Evolutionary conservation across 2,888 invertebrate species (phyloP), one percentile per base, ranked within the genome.

Genomic region (Pammene aurita): DNA sequence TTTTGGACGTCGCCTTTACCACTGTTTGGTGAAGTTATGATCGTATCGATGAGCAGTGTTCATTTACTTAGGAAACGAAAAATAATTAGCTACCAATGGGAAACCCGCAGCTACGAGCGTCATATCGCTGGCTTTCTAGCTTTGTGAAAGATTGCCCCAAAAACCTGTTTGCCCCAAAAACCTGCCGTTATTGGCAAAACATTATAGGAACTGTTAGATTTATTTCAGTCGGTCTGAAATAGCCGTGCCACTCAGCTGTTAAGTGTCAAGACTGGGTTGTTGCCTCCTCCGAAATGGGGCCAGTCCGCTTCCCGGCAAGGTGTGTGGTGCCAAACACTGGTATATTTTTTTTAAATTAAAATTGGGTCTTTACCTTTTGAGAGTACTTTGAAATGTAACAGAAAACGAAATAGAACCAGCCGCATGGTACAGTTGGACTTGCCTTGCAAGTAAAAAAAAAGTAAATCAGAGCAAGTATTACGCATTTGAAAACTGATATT

Each of bases 191-290:
- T 67, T 62, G 62, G 52, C 68, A 58, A 64, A 50, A 14, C 62
- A 75, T 77, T 79, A 80, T 83, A 80, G 82, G 81, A 83, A 84
- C 84, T 79, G 78, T 79, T 77, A 78, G 80, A 82, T 84, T 84
- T 85, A 85, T 85, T 85, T 84, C 78, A 77, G 77, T 75, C 75
- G 76, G 79, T 79, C 80, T 46, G 80, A 86, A 86, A 86, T 86
- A 86, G 83, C 84, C 82, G 86, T 81, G 85, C 85, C 81, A 86
- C 84, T 72, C 76, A 72, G 77, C 71, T 79, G 73, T 69, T 78
- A 82, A 83, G 86, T 86, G 86, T 86, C 86, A 86, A 85, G 85
- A 84, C 84, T 77, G 77, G 78, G 85, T 85, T 85, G 81, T 85
- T 86, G 86, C 84, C 85, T 84, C 85, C 76, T 57, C 5, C 73